Conservation (phyloP, 2,797 vertebrate species). For the Hemibagrus guttatus region DNA sequence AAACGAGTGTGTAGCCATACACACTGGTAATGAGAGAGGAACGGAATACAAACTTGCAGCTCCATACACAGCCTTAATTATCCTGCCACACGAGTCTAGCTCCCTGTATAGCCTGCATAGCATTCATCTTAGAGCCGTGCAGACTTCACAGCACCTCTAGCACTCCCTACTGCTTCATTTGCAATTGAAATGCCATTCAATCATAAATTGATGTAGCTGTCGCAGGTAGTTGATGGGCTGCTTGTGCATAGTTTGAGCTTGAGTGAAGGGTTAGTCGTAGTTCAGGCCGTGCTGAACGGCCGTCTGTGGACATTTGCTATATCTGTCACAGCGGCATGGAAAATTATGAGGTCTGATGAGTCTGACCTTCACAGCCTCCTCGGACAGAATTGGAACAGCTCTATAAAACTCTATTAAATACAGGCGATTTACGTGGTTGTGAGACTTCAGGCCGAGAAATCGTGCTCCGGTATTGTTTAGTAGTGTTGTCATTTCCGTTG, state of each 20-base stretch:
- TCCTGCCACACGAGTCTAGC: slow-evolving; percentile 20
- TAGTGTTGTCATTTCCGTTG: background rate
- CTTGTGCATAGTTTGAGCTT: slow-evolving; percentile 13
- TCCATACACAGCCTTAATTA: slow-evolving; percentile 29
- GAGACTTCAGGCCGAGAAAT: background rate
- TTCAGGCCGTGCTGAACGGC: background rate
- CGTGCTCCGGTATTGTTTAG: slow-evolving; percentile 3
- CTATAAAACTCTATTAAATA: slow-evolving; percentile 27
- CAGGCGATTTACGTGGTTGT: background rate
- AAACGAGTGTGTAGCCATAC: slow-evolving; percentile 56
- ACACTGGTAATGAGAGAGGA: slow-evolving; percentile 63
- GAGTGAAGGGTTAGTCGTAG: slow-evolving; percentile 15
- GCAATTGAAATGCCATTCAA: slow-evolving; percentile 11
- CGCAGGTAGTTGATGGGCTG: background rate
- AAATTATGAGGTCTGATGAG: slow-evolving; percentile 31
- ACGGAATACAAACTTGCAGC: slow-evolving; percentile 44
- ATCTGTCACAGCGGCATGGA: background rate
- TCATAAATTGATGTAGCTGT: slow-evolving; percentile 24
- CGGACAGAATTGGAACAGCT: slow-evolving; percentile 13
- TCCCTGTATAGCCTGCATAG: slow-evolving; percentile 19
- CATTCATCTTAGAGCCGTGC: slow-evolving; percentile 10
- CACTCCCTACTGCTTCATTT: slow-evolving; percentile 1
- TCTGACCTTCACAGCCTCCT: slow-evolving; percentile 31
- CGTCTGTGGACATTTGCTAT: slow-evolving; percentile 18
- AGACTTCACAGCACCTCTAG: background rate